Conservation (phyloP, 1,140 invertebrate species). For the Leucophenga varia region DNA sequence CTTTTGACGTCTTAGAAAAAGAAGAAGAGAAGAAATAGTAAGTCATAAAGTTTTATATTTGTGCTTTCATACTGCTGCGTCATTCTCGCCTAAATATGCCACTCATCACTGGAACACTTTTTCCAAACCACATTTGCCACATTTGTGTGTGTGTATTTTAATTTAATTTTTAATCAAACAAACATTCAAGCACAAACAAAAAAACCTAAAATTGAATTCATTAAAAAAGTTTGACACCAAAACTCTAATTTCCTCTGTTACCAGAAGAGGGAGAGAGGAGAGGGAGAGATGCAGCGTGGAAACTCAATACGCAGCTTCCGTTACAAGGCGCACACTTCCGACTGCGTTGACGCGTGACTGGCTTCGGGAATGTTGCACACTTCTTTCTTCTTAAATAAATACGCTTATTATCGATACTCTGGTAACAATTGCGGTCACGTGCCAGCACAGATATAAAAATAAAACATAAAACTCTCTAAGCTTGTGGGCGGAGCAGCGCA, state of each 20-base stretch:
- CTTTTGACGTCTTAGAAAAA: slow-evolving; percentile 2
- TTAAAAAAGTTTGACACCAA: slow-evolving; percentile 11
- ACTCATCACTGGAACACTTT: slow-evolving; percentile 2
- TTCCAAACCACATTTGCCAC: background rate
- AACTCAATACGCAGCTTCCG: slow-evolving; percentile 41
- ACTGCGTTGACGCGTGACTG: background rate
- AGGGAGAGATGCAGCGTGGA: no score
- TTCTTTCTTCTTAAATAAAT: slow-evolving; percentile 25
- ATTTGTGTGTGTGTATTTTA: slow-evolving; percentile 18
- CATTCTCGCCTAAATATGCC: no score
- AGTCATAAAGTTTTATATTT: no score
- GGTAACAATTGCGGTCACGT: slow-evolving; percentile 56
- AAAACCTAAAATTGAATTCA: slow-evolving; percentile 17
- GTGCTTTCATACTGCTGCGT: no score
- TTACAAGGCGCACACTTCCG: slow-evolving; percentile 14
- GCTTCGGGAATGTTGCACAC: background rate
- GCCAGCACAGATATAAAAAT: slow-evolving; percentile 33
- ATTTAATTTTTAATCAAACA: slow-evolving; percentile 35
- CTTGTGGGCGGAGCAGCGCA: background rate
- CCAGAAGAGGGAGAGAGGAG: background rate
- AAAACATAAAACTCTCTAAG: background rate
- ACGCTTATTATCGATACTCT: slow-evolving; percentile 56
- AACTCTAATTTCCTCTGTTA: slow-evolving; percentile 32
- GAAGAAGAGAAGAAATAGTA: no score
- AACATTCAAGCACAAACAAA: background rate